Base-by-base conservation (phyloP, 2,888 invertebrate genomes). In the Eucera pruinosa region DNA sequence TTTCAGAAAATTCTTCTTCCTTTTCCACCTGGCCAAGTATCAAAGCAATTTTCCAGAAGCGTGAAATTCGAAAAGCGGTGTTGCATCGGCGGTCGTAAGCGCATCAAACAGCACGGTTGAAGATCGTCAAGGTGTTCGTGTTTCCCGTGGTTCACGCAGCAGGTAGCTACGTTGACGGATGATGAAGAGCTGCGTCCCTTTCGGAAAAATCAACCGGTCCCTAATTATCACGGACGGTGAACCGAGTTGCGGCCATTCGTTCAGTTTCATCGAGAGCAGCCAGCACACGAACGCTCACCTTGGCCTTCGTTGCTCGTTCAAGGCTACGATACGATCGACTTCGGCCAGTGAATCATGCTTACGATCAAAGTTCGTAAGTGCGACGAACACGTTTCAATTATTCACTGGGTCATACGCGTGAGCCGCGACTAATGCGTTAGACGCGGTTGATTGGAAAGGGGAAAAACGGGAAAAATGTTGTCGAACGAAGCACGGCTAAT, bases 111-210 rank as follows among this genome's bases (percentile, higher is more conserved):
- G 39, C 18, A 27, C 39, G 55, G 1, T 13, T 13, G 27, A n/a
- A 33, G n/a, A 61, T 61, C 33, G 33, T 58, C 39, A 36, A 30
- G 36, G 33, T 15, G 47, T 61, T 30, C 47, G 25, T 15, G 62
- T 75, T 62, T 62, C 39, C 50, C 57, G 48, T 47, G 65, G 15
- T 15, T 41, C 39, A 33, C 81, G 43, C 81, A 73, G 81, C 84
- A 79, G 74, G 75, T 72, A 79, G 79, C 73, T 36, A 76, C 69
- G 72, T 69, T 82, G 79, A 82, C 80, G 85, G 74, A 83, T 81
- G 81, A 86, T 80, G 85, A 87, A 84, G 82, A 25, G 55, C 39
- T 64, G 71, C 61, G 67, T 81, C 62, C 55, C 57, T 43, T 54
- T 55, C 57, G 66, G 78, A 83, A 73, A 83, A 83, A 80, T 83